A percentile compares a stretch with the other conserved stretches of the same genome.
These are phyloP conservation scores for Melanotaenia duboulayi DNA, from an alignment of 2,113 vertebrate genomes.

Conservation along the genomic window DNA sequence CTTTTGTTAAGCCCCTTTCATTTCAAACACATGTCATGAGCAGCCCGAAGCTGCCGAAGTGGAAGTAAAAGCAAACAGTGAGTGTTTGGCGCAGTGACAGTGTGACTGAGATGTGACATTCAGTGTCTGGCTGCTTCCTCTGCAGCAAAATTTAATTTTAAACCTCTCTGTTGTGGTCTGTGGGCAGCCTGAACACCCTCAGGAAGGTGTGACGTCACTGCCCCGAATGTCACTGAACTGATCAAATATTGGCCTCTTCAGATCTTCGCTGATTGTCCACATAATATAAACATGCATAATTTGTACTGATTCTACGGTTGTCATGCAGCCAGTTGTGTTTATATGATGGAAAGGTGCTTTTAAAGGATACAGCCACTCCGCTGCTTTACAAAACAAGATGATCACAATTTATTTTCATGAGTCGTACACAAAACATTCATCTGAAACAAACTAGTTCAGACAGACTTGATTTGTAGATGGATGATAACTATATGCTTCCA, in stretches of 20 bases:
- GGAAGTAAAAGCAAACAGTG: neutral
- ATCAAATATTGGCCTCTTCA: slow-evolving; percentile 3
- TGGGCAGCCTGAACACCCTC: neutral
- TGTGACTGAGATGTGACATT: neutral
- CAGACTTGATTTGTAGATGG: slow-evolving; percentile 8
- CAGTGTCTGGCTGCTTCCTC: slow-evolving; percentile 17
- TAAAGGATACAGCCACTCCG: slow-evolving; percentile 32
- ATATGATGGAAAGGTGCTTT: neutral
- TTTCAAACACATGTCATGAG: neutral
- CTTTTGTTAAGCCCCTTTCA: neutral
- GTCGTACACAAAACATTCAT: slow-evolving; percentile 67
- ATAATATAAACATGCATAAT: neutral
- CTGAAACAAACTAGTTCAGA: slow-evolving; percentile 39
- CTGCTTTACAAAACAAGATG: slow-evolving; percentile 81
- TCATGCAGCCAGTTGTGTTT: neutral
- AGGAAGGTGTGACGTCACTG: neutral
- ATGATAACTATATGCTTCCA: slow-evolving; percentile 22
- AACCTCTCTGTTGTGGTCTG: slow-evolving; percentile 2
- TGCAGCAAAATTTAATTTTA: slow-evolving; percentile 22
- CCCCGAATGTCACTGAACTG: neutral
- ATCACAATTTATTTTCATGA: slow-evolving; percentile 70
- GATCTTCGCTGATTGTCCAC: neutral
- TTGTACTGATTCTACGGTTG: neutral
- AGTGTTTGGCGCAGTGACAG: slow-evolving; percentile 6
- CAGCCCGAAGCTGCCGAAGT: neutral